Evolutionary conservation across 2,113 vertebrate genomes (phyloP).

Genomic region (Chascanopsetta lugubris): DNA sequence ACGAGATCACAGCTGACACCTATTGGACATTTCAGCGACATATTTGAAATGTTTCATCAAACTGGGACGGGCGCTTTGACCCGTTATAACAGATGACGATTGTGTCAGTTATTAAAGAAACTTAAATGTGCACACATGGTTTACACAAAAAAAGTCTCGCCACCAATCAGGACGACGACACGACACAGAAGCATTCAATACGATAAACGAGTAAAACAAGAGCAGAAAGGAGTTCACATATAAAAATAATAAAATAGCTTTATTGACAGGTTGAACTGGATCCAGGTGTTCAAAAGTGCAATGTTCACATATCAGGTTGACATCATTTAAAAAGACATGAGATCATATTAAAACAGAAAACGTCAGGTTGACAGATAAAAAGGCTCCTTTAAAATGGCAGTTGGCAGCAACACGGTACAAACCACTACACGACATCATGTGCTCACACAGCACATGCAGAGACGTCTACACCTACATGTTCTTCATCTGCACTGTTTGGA

Average conservation of each 20-base stretch:
- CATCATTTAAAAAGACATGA: constrained; percentile 31
- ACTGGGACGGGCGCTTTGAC: too few species aligned
- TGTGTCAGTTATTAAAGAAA: too few species aligned
- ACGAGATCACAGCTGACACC: too few species aligned
- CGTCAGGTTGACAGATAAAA: constrained; percentile 26
- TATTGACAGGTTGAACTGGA: constrained; percentile 39
- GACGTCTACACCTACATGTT: too few species aligned
- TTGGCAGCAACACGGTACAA: constrained; percentile 68
- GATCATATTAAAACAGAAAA: constrained; percentile 22
- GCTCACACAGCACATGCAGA: constrained; percentile 2
- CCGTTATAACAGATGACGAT: too few species aligned
- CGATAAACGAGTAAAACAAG: neutral
- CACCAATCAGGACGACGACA: too few species aligned
- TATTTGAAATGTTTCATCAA: too few species aligned
- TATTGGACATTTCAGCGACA: too few species aligned
- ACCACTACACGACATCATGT: constrained; percentile 26
- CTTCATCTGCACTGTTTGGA: too few species aligned
- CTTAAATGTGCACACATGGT: too few species aligned
- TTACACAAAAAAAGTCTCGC: too few species aligned
- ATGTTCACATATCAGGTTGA: constrained; percentile 20
- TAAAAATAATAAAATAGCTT: constrained; percentile 63
- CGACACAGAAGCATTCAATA: too few species aligned
- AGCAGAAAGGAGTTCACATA: neutral
- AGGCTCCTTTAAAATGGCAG: neutral
- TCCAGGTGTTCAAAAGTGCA: constrained; percentile 50